Evolutionary conservation across 2,113 vertebrate species (phyloP).

Genomic region (Mus musculus): GRCm39 chr2:45138501-45139000

Average conservation of each 20-base stretch:
- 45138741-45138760: constrained; percentile 70
- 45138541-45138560: constrained; percentile 82
- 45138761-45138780: constrained; percentile 71
- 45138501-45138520: constrained; percentile 77
- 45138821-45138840: constrained; percentile 81
- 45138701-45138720: constrained; percentile 75
- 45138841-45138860: constrained; percentile 82
- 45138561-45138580: constrained; percentile 84
- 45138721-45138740: constrained; percentile 63
- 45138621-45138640: constrained; percentile 80
- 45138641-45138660: constrained; percentile 80
- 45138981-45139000: constrained; percentile 77
- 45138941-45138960: neutral
- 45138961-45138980: neutral
- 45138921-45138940: neutral
- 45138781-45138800: constrained; percentile 78
- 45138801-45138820: constrained; percentile 78
- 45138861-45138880: constrained; percentile 85
- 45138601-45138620: constrained; percentile 84
- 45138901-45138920: neutral
- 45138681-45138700: constrained; percentile 81
- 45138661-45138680: constrained; percentile 82
- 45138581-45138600: constrained; percentile 81
- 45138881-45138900: constrained; percentile 1
- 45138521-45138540: constrained; percentile 75